phyloP scores from a whole-genome alignment of 2,797 vertebrate species.

The Amniataba percoides region DNA sequence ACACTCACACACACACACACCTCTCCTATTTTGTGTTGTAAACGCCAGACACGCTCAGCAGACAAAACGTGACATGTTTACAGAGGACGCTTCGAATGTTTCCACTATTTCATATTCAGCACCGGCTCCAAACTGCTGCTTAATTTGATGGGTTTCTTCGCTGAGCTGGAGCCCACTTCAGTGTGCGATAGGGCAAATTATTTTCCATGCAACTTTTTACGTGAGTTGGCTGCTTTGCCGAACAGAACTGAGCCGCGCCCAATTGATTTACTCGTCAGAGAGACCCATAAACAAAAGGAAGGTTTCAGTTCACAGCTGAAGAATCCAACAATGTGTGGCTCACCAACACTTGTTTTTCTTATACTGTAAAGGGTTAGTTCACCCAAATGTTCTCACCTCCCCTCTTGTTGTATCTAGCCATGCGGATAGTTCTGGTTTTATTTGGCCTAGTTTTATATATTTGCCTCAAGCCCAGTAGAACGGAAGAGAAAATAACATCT shows the following conservation, averaged over 20 bases:
- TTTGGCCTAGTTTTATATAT: neutral
- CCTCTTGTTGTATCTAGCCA: neutral
- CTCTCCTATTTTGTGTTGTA: neutral
- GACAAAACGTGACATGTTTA: constrained; percentile 22
- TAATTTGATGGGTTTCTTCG: constrained; percentile 2
- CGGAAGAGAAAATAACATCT: neutral
- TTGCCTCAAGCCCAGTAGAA: neutral
- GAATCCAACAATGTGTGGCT: neutral
- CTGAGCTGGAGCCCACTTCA: neutral
- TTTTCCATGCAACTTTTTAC: constrained; percentile 2
- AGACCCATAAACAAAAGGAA: constrained; percentile 27
- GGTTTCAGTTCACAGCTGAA: neutral
- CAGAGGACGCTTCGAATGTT: neutral
- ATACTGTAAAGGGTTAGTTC: neutral
- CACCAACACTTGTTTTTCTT: neutral
- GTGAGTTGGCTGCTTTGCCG: neutral
- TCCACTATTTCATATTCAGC: constrained; percentile 1
- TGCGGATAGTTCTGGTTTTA: constrained; percentile 1
- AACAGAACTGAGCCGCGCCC: neutral
- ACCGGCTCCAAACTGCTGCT: neutral
- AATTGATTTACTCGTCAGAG: constrained; percentile 24
- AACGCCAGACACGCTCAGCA: constrained; percentile 15
- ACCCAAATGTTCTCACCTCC: neutral
- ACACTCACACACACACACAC: constrained; percentile 20
- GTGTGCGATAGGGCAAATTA: neutral